Base-by-base conservation (phyloP, 2,888 invertebrate genomes). In the Erebia epiphron region DNA sequence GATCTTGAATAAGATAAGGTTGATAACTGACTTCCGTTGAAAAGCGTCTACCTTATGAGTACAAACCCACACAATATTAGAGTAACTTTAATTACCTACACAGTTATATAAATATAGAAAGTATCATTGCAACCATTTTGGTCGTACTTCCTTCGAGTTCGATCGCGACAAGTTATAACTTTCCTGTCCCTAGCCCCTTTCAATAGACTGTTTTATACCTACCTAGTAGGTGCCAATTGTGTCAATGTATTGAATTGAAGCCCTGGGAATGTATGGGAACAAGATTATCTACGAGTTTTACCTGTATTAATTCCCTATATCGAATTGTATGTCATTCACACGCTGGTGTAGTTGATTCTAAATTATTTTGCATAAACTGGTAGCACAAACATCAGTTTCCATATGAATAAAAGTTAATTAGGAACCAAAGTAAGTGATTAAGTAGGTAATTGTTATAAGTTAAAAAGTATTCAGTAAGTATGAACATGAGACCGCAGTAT, bases 31-130 rank as follows among this genome's bases (percentile, higher is more conserved):
- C 62, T 21, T 46, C 62, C 21, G 46, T 49, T 62, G 49, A 49
- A 49, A 62, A 62, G 49, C 49, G 62, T 62, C 46, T 18, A 46
- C 62, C 62, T 62, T 61, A 9, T 62, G 49, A 21, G 46, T 21
- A 46, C 62, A 62, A 62, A 62, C 62, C 62, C 21, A 62, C 62
- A 21, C 62, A 46, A 62, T 62, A 62, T 62, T 49, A 49, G 62
- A 49, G 46, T 49, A 61, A 54, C 64, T 54, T 35, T 64, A 67
- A 63, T 67, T 67, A 26, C 26, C 26, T 26, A 67, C 62, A 43
- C 52, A 65, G 61, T 73, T 73, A 64, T 63, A 57, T 67, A 69
- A 69, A 41, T 50, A 52, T 72, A 72, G 72, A 72, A 72, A 69
- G 69, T 72, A 52, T 72, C 66, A 46, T 52, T 41, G 69, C 61